Percentiles rank a stretch among this genome's conserved stretches.
These are phyloP conservation scores for Ichneumoninae sp. DNA, from an alignment of 2,888 invertebrate species.

Conservation along the genomic window DNA sequence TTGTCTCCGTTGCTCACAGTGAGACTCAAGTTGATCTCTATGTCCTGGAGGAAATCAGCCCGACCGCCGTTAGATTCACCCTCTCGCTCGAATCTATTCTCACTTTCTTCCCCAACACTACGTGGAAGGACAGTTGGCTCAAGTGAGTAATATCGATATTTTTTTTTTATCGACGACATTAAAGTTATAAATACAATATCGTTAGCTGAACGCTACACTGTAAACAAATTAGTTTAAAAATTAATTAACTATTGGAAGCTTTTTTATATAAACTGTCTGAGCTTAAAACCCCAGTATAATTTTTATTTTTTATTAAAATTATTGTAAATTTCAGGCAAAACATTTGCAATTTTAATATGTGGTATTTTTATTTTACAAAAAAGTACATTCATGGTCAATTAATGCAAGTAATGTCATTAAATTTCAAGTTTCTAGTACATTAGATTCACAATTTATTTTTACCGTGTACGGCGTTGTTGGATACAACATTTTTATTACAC, in stretches of 20 bases:
- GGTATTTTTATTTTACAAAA: too few relatives aligned
- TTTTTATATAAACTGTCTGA: too few relatives aligned
- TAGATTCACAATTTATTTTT: too few relatives aligned
- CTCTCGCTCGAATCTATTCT: conserved; percentile 92
- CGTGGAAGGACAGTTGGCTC: conserved; percentile 93
- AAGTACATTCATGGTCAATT: too few relatives aligned
- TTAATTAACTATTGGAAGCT: too few relatives aligned
- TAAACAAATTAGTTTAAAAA: too few relatives aligned
- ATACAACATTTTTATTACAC: background rate
- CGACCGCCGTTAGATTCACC: conserved; percentile 88
- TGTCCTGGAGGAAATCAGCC: conserved; percentile 89
- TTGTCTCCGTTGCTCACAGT: conserved; percentile 93
- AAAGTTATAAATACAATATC: background rate
- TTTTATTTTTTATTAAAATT: background rate
- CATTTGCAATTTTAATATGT: too few relatives aligned
- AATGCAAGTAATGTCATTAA: too few relatives aligned
- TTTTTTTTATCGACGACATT: background rate
- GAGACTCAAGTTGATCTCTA: conserved; percentile 91
- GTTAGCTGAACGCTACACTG: background rate
- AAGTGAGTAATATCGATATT: conserved; percentile 86
- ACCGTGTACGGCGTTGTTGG: background rate
- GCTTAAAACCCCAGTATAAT: background rate
- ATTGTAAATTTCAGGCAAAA: too few relatives aligned
- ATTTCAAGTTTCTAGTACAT: too few relatives aligned
- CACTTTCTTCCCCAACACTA: conserved; percentile 93